Conservation (phyloP, 2,113 vertebrate genomes). For the Catharus minimus region DNA sequence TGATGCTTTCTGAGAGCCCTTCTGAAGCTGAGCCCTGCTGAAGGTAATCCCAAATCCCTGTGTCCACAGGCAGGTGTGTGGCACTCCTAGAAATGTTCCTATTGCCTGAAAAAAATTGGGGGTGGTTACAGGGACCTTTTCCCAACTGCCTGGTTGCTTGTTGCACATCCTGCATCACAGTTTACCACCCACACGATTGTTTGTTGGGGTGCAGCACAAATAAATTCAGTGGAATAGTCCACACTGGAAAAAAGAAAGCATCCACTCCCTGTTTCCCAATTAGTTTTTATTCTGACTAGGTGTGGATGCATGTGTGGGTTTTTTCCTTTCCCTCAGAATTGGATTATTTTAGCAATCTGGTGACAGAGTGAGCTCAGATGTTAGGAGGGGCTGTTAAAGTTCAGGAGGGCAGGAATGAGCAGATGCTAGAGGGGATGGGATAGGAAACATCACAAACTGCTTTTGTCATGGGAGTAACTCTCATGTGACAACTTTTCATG, state of each 20-base stretch:
- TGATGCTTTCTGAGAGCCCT: not conserved
- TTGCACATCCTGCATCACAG: not conserved
- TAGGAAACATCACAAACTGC: not conserved
- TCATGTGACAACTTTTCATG: not conserved
- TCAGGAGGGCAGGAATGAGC: not conserved
- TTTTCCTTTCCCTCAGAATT: not conserved
- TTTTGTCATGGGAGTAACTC: not conserved
- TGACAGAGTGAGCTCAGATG: not conserved
- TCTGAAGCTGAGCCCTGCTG: not conserved
- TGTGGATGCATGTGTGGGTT: fast-evolving
- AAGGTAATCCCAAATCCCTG: not conserved
- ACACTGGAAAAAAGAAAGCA: not conserved
- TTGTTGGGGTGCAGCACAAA: not conserved
- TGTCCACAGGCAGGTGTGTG: not conserved
- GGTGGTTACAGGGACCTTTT: not conserved
- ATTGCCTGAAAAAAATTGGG: not conserved
- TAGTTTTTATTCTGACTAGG: not conserved
- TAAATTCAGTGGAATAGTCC: not conserved
- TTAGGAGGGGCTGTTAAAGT: not conserved
- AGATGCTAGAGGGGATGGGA: not conserved
- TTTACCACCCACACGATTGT: not conserved
- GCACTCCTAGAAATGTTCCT: not conserved
- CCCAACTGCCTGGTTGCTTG: not conserved
- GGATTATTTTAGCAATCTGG: not conserved
- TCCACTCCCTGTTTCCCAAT: not conserved